A percentile compares a stretch with the other conserved stretches of the same genome.
These are phyloP conservation scores for Drosophila mimetica DNA, from an alignment of 2,888 invertebrate genomes.

Conservation along the genomic window DNA sequence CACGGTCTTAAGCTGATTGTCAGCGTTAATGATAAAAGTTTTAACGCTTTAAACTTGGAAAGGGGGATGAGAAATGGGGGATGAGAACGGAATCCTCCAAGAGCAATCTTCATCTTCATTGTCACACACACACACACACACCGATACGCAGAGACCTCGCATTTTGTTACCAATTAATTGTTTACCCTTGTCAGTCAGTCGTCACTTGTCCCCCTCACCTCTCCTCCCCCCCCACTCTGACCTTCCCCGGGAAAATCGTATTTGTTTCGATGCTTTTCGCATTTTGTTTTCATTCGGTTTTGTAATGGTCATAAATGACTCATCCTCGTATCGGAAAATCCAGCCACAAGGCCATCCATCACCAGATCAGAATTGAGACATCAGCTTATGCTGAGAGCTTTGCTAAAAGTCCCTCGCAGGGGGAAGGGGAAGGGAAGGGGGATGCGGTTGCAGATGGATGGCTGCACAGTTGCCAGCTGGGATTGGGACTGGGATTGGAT, in stretches of 20 bases:
- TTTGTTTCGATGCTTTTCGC: constrained; percentile 20
- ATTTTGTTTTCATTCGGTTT: constrained; percentile 37
- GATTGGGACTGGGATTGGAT: too few species aligned
- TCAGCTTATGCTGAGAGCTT: constrained; percentile 28
- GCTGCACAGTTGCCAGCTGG: background rate
- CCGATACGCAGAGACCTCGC: constrained; percentile 20
- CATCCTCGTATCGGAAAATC: constrained; percentile 8
- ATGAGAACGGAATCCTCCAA: background rate
- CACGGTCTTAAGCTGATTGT: constrained; percentile 69
- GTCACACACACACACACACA: constrained; percentile 11
- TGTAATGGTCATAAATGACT: constrained; percentile 50
- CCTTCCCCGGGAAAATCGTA: constrained; percentile 7
- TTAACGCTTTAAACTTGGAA: constrained; percentile 35
- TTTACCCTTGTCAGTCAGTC: constrained; percentile 73
- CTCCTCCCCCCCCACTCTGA: background rate
- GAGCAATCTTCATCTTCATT: constrained; percentile 19
- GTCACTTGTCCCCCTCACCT: constrained; percentile 14
- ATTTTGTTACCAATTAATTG: constrained; percentile 72
- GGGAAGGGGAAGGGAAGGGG: too few species aligned
- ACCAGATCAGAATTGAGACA: constrained; percentile 38
- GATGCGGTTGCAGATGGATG: constrained; percentile 13
- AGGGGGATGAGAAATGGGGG: background rate
- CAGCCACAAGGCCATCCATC: constrained; percentile 40
- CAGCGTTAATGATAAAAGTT: constrained; percentile 73
- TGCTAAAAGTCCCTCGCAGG: background rate